Evolutionary conservation across 2,888 invertebrate species (phyloP), one percentile per base, ranked within the genome.

Genomic region (Andricus curvator): DNA sequence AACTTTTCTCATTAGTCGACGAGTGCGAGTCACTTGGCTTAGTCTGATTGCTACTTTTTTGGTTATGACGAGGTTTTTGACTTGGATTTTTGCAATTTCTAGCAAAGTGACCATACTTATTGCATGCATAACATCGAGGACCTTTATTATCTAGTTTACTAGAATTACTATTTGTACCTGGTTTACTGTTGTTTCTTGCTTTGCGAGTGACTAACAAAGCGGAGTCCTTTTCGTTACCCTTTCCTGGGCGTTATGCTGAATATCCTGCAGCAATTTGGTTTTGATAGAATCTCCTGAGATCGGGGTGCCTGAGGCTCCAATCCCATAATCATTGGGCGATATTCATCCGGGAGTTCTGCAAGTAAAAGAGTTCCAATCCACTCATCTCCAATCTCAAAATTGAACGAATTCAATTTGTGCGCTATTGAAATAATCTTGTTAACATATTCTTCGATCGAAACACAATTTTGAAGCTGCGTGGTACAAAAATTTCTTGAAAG

Each of bases 331-430:
- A 90, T 88, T 8, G 89, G 89, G 33, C 82, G 81, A 77, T 87
- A 89, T 37, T 85, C 80, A 29, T 89, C 87, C 25, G 88, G 86
- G 20, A 90, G 74, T 37, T 88, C 88, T 20, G 88, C 87, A 20
- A 90, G 80, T 66, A 91, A 80, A 13, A 13, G 8, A 91, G 80
- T 86, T 11, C 87, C 89, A 8, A 91, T 78, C 88, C 89, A 90
- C 81, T 88, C 86, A 25, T 89, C 88, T 5, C 78, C 64, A 15
- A 89, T 81, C 51, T 87, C 83, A 41, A 90, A 85, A 13, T 87
- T 85, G 9, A 89, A 84, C 15, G 78, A 85, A 15, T 80, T 85
- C 20, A 90, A 77, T 82, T 89, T 88, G 29, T 90, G 86, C 0
- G 88, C 86, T 22, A 87, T 89, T 6, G 82, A 82, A 48, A 48